These are phyloP conservation scores for Echinops telfairi DNA, from an alignment of 2,113 vertebrate genomes.

Conservation along the genomic window DNA sequence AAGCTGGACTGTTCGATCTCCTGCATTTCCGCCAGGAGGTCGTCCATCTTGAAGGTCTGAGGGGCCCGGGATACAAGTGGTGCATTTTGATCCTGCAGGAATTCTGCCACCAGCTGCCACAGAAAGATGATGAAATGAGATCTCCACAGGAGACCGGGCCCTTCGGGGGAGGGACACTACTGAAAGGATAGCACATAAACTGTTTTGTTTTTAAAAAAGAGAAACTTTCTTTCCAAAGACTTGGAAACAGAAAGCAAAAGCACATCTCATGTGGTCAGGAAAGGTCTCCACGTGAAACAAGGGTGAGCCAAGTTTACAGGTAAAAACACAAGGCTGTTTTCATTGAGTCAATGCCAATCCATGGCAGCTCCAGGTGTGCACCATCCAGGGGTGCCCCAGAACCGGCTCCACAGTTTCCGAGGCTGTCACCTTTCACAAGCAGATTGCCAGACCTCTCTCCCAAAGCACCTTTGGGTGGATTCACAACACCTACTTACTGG, in stretches of 20 bases:
- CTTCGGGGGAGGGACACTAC: neutral
- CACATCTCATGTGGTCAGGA: conserved; percentile 22
- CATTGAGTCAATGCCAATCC: neutral
- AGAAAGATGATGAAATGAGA: conserved; percentile 38
- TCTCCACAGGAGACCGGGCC: neutral
- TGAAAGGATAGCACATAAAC: conserved; percentile 21
- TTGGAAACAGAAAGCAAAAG: neutral
- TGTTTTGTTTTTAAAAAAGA: neutral
- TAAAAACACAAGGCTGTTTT: neutral
- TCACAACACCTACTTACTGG: neutral
- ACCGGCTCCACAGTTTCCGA: neutral
- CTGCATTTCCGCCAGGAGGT: conserved; percentile 98
- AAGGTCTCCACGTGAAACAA: conserved; percentile 11
- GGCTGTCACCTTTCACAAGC: neutral
- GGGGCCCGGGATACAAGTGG: conserved; percentile 92
- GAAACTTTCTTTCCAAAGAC: neutral
- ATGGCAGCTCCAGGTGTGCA: neutral
- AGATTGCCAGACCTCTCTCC: neutral
- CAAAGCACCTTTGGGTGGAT: neutral
- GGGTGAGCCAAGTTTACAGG: neutral
- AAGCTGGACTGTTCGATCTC: conserved; percentile 98
- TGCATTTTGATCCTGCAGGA: conserved; percentile 91
- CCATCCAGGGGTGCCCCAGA: too few relatives aligned
- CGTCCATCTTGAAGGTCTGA: conserved; percentile 98
- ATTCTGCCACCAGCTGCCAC: conserved; percentile 95